These are phyloP conservation scores for Cerastis leucographa DNA, from an alignment of 2,888 invertebrate species.

Conservation along the genomic window DNA sequence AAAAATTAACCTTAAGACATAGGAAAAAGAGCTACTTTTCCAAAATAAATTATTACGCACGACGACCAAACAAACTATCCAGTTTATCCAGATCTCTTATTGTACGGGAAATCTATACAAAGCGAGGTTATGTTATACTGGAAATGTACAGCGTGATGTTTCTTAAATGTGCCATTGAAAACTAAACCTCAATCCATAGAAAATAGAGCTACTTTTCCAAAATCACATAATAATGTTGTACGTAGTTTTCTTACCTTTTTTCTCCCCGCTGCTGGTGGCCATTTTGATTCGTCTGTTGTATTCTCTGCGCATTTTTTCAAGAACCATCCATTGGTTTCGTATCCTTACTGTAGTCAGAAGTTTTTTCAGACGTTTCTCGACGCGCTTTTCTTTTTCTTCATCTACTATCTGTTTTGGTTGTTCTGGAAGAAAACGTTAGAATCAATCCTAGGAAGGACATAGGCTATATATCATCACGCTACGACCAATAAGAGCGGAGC, in stretches of 20 bases:
- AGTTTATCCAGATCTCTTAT: no score
- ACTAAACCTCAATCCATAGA: no score
- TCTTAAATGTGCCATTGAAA: no score
- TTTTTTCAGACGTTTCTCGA: constrained; percentile 33
- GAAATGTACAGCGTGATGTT: no score
- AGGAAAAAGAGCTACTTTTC: neutral
- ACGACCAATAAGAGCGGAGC: no score
- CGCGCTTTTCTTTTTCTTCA: constrained; percentile 20
- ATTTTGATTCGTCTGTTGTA: constrained; percentile 72
- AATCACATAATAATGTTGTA: neutral
- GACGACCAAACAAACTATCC: no score
- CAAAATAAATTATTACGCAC: neutral
- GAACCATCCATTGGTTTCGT: constrained; percentile 55
- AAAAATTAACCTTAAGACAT: no score
- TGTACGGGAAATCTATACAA: no score
- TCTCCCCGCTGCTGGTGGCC: constrained; percentile 37
- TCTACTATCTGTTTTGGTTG: constrained; percentile 43
- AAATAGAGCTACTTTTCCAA: neutral
- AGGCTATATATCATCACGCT: no score
- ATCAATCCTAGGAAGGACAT: no score
- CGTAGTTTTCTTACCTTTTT: constrained; percentile 48
- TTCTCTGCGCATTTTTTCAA: constrained; percentile 71
- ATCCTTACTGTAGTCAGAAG: constrained; percentile 58
- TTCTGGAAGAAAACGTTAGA: neutral
- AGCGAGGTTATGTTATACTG: no score